These are phyloP conservation scores for Halictus rubicundus DNA, from an alignment of 1,140 invertebrate genomes.

Conservation along the genomic window DNA sequence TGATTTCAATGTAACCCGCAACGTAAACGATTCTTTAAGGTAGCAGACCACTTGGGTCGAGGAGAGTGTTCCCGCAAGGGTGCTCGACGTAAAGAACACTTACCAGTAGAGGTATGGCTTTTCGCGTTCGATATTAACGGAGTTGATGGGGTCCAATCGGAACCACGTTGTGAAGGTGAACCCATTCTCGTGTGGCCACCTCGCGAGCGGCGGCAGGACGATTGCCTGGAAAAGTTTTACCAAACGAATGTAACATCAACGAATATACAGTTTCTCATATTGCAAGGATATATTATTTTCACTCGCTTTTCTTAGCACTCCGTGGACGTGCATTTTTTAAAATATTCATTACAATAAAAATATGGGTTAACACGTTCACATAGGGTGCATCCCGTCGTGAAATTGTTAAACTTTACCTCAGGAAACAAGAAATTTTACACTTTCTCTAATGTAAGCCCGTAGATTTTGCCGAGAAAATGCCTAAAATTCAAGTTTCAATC, in stretches of 20 bases:
- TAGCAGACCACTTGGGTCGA: conserved; percentile 31
- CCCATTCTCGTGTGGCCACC: conserved; percentile 99
- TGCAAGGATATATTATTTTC: too few relatives aligned
- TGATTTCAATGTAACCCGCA: not conserved
- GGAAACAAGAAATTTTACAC: too few relatives aligned
- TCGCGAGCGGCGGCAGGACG: conserved; percentile 96
- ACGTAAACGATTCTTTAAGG: conserved; percentile 53
- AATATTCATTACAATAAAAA: too few relatives aligned
- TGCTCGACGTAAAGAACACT: conserved; percentile 77
- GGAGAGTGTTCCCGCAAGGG: conserved; percentile 53
- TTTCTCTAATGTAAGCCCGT: too few relatives aligned
- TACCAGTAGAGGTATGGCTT: conserved; percentile 99
- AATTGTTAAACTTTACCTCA: too few relatives aligned
- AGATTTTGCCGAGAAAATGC: too few relatives aligned
- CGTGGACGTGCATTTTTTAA: too few relatives aligned
- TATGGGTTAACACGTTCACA: too few relatives aligned
- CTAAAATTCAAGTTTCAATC: too few relatives aligned
- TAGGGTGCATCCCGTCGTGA: too few relatives aligned
- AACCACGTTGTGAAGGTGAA: conserved; percentile 99
- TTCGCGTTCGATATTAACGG: conserved; percentile 98
- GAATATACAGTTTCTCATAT: too few relatives aligned
- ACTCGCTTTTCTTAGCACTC: too few relatives aligned
- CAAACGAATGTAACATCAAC: not conserved
- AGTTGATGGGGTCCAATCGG: conserved; percentile 98
- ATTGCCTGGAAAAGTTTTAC: conserved; percentile 87